phyloP scores from a whole-genome alignment of 2,888 invertebrate species.

The Drosophila pegasa region DNA sequence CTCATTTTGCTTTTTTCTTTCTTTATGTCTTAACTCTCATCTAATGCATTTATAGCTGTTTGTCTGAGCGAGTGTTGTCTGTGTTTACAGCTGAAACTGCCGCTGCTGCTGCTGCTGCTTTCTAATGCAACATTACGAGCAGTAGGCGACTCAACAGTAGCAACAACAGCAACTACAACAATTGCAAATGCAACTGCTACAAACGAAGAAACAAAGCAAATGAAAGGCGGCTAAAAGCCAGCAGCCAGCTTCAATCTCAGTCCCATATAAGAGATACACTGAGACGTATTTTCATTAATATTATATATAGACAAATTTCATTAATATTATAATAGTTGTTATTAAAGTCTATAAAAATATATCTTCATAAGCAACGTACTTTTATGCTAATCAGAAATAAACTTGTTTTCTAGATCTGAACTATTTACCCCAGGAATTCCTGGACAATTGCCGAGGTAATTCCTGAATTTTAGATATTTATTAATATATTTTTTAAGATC shows the following conservation, averaged over 20 bases:
- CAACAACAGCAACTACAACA: slow-evolving; percentile 18
- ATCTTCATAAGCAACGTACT: no score
- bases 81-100: slow-evolving; percentile 38
- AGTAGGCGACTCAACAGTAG: slow-evolving; percentile 33
- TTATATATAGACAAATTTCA: not conserved
- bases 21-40: slow-evolving; percentile 2
- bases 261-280: slow-evolving; percentile 19
- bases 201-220: slow-evolving; percentile 29
- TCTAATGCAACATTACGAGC: slow-evolving; percentile 53
- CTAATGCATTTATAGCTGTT: slow-evolving; percentile 14
- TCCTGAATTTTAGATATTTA: no score
- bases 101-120: slow-evolving; percentile 42
- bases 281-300: not conserved
- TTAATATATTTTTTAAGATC: no score
- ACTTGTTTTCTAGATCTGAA: not conserved
- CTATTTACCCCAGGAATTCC: not conserved
- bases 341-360: not conserved
- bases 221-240: slow-evolving; percentile 43
- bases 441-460: no score
- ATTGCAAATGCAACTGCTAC: slow-evolving; percentile 11
- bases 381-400: no score
- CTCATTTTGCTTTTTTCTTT: slow-evolving; percentile 1
- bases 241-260: slow-evolving; percentile 18
- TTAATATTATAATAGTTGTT: not conserved
- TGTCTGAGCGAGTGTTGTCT: slow-evolving; percentile 26